These are phyloP conservation scores for Leptarthrus brevirostris DNA, from an alignment of 2,888 invertebrate genomes.

Conservation along the genomic window DNA sequence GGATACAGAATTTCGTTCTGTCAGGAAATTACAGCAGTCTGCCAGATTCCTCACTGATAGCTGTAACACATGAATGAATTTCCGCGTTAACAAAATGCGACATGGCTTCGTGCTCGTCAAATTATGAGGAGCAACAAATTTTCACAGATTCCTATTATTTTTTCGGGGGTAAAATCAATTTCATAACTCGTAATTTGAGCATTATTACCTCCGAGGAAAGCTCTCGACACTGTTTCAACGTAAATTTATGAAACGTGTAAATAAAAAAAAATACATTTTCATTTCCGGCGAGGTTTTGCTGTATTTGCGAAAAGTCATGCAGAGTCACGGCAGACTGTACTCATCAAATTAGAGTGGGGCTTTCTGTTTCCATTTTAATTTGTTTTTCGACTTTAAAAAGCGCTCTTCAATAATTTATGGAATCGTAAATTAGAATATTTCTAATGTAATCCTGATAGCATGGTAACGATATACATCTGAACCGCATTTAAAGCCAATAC, in stretches of 20 bases:
- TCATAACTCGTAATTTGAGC: background rate
- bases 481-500: no score
- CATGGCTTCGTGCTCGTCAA: background rate
- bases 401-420: no score
- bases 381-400: no score
- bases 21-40: conserved; percentile 5
- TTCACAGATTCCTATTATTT: background rate
- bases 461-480: no score
- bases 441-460: no score
- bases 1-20: conserved; percentile 10
- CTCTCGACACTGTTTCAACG: background rate
- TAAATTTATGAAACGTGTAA: background rate
- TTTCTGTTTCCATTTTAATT: no score
- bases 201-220: conserved; percentile 1
- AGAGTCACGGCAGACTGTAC: no score
- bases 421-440: no score
- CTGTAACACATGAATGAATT: conserved; percentile 1
- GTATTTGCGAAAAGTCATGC: no score
- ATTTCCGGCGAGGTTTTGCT: no score
- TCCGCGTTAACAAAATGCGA: conserved; percentile 6
- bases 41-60: background rate
- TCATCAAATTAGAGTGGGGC: no score
- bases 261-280: background rate
- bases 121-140: conserved; percentile 12
- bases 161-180: background rate